Conservation (phyloP, 2,113 vertebrate genomes). For the Forbesichthys agassizii region DNA sequence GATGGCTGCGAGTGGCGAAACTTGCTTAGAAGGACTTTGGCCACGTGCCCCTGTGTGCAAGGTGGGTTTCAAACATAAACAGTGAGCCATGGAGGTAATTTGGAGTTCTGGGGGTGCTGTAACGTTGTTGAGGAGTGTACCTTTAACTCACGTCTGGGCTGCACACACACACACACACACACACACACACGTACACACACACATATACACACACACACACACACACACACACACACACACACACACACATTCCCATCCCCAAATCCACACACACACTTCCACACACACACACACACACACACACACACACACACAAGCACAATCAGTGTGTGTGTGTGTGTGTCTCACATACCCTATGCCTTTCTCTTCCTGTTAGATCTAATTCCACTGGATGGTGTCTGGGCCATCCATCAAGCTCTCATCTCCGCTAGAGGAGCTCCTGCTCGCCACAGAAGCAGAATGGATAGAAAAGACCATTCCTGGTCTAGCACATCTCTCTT, state of each 20-base stretch:
- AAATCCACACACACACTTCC: constrained; percentile 3
- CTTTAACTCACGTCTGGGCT: constrained; percentile 3
- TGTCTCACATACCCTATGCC: constrained; percentile 21
- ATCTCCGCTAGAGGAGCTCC: constrained; percentile 41
- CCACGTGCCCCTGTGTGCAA: too few species aligned
- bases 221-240: constrained; percentile 20
- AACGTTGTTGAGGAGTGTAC: too few species aligned
- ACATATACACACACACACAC: too few species aligned
- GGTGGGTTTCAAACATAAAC: too few species aligned
- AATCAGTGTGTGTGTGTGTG: not conserved
- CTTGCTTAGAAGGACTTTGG: too few species aligned
- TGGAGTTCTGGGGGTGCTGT: too few species aligned
- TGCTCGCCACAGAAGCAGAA: constrained; percentile 23
- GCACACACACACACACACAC: constrained; percentile 32
- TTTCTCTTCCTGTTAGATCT: constrained; percentile 51
- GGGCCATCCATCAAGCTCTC: constrained; percentile 57
- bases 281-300: constrained; percentile 16
- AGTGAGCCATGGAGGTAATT: too few species aligned
- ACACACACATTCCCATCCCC: not conserved
- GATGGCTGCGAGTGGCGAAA: too few species aligned
- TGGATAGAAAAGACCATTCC: constrained; percentile 16
- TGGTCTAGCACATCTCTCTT: constrained; percentile 3
- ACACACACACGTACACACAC: too few species aligned
- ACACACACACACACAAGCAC: constrained; percentile 25
- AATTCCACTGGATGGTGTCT: constrained; percentile 56